Evolutionary conservation across 2,113 vertebrate genomes (phyloP).

Genomic region (Orycteropus afer): DNA sequence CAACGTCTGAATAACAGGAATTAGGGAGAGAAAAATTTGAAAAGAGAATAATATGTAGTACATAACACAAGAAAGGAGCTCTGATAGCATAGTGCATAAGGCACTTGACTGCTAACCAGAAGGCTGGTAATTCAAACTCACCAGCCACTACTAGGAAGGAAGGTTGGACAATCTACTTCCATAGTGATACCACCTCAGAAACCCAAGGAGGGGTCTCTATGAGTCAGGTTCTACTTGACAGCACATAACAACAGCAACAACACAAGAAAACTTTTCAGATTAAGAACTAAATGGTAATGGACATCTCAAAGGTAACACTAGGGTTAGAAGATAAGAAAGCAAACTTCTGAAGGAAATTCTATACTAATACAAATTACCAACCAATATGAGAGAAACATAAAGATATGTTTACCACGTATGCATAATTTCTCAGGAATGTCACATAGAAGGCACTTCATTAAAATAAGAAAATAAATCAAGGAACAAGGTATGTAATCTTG

Average conservation of each 20-base stretch:
- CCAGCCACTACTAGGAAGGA: too few relatives aligned
- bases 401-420: background rate
- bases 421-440: background rate
- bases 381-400: background rate
- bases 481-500: background rate
- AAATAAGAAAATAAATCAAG: slow-evolving; percentile 27
- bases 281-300: background rate
- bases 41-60: background rate
- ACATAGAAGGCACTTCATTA: background rate
- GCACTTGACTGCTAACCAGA: too few relatives aligned
- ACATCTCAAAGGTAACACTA: background rate
- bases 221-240: too few relatives aligned
- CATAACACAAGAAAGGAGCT: background rate
- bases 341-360: background rate
- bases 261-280: background rate
- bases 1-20: background rate
- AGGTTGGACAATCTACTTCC: too few relatives aligned
- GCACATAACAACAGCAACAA: too few relatives aligned
- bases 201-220: too few relatives aligned
- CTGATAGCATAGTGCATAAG: too few relatives aligned
- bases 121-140: too few relatives aligned
- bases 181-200: too few relatives aligned
- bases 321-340: background rate
- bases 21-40: background rate
- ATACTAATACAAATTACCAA: background rate